These are phyloP conservation scores for Drosophila nr. perissopoda DNA, from an alignment of 2,888 invertebrate genomes.

Conservation along the genomic window DNA sequence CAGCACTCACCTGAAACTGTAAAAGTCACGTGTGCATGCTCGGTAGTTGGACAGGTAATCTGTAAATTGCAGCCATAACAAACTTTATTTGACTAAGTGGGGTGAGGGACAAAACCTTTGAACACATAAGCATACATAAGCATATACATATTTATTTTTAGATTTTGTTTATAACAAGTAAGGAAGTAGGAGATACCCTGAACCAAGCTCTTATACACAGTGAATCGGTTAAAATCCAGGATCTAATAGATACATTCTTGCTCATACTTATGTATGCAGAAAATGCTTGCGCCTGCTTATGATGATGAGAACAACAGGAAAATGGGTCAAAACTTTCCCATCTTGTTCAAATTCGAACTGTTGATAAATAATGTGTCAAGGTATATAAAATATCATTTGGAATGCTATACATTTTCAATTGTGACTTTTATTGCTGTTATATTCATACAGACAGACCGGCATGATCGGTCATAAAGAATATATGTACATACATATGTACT, in stretches of 20 bases:
- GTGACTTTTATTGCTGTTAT: neutral
- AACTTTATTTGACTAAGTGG: neutral
- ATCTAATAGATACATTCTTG: neutral
- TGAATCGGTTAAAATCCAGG: neutral
- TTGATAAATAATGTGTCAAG: neutral
- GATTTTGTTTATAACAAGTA: neutral
- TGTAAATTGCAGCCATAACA: constrained; percentile 26
- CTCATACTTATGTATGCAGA: neutral
- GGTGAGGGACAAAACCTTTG: neutral
- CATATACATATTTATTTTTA: neutral
- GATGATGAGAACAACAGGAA: neutral
- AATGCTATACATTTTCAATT: neutral
- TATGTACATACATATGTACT: neutral
- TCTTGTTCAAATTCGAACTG: neutral
- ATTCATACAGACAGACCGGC: neutral
- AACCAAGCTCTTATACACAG: neutral
- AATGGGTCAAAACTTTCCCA: neutral
- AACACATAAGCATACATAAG: neutral
- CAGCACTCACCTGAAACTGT: neutral
- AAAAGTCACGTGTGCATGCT: constrained; percentile 2
- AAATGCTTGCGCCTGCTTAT: neutral
- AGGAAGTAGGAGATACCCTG: neutral
- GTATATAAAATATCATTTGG: neutral
- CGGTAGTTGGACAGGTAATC: constrained; percentile 17
- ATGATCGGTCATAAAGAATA: neutral